These are phyloP conservation scores for Sebastes oblongus DNA, from an alignment of 2,797 vertebrate species.

Conservation along the genomic window DNA sequence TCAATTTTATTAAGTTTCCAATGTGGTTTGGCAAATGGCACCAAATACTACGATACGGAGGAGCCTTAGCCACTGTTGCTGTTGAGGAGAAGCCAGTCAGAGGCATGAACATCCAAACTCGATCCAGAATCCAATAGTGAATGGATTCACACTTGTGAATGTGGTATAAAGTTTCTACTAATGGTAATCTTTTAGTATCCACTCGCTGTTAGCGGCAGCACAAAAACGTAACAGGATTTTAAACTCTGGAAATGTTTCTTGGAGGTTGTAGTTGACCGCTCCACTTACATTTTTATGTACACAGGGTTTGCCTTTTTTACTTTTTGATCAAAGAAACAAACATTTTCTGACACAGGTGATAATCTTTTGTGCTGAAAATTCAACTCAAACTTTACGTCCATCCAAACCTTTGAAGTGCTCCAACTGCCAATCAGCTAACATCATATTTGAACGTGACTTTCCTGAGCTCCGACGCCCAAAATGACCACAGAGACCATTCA, in stretches of 20 bases:
- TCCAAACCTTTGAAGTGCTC: background rate
- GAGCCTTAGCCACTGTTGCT: conserved; percentile 20
- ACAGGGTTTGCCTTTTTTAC: background rate
- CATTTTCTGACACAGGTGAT: background rate
- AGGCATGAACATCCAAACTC: background rate
- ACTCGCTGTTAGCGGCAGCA: background rate
- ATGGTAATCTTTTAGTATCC: background rate
- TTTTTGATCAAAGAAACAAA: background rate
- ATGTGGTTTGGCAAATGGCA: conserved; percentile 35
- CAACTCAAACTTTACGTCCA: background rate
- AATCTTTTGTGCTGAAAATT: background rate
- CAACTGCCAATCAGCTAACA: conserved; percentile 11
- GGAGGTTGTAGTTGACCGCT: background rate
- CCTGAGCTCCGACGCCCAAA: background rate
- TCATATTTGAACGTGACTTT: background rate
- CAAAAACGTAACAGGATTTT: background rate
- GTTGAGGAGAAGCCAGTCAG: conserved; percentile 16
- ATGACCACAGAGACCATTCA: conserved; percentile 9
- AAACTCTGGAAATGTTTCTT: background rate
- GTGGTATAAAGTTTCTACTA: background rate
- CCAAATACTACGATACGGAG: background rate
- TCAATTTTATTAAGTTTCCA: conserved; percentile 21
- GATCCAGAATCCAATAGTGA: background rate
- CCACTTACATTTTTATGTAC: background rate
- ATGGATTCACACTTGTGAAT: background rate